A percentile compares a stretch with the other conserved stretches of the same genome.
Evolutionary conservation across 92 coral and sea anemone species (phyloP).

Genomic region (Palythoa grandis): DNA sequence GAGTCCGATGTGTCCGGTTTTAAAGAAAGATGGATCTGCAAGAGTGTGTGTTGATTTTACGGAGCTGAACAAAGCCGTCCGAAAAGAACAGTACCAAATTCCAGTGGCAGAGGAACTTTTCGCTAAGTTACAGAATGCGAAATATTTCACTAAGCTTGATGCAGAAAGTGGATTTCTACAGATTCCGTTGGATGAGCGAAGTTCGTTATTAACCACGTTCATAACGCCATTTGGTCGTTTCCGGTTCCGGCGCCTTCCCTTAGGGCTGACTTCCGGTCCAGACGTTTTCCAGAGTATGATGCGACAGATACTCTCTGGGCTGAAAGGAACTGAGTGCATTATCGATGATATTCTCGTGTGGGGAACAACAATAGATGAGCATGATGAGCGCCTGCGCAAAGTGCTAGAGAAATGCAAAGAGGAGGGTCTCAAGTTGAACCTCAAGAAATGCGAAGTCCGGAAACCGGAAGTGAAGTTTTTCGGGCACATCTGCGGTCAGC

Average conservation of each 20-base stretch:
- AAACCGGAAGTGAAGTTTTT: neutral
- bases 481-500: constrained; percentile 10
- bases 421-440: no score
- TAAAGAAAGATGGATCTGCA: neutral
- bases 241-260: neutral
- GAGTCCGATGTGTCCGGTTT: constrained; percentile 26
- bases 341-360: no score
- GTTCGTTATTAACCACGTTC: constrained; percentile 18
- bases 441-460: no score
- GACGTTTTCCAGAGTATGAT: constrained; percentile 13
- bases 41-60: constrained; percentile 14
- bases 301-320: neutral
- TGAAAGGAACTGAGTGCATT: neutral
- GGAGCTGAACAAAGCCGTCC: no score
- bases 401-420: no score
- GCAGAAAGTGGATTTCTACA: constrained; percentile 5
- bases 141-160: no score
- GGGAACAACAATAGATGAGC: neutral
- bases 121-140: no score
- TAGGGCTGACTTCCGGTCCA: constrained; percentile 24
- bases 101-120: neutral
- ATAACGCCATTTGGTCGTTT: constrained; percentile 18
- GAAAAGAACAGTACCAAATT: no score
- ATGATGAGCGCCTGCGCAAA: neutral
- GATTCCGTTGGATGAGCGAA: constrained; percentile 1